A percentile compares a stretch with the other conserved stretches of the same genome.
Conservation (phyloP, 2,888 invertebrate species). For the Pammene fasciana region DNA sequence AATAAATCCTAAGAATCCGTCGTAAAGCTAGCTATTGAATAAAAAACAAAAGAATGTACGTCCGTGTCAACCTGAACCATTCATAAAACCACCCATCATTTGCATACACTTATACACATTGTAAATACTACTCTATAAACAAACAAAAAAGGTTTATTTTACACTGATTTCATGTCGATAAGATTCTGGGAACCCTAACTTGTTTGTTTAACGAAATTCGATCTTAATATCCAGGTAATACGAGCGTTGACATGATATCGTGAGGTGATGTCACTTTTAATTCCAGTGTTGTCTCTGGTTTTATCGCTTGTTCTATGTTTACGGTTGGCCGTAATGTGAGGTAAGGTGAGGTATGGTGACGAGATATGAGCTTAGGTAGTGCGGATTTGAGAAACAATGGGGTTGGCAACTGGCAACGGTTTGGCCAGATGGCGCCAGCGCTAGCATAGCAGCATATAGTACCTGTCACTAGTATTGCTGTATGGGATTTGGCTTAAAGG, state of each 20-base stretch:
- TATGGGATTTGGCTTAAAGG: too few species aligned
- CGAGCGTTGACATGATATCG: conserved; percentile 1
- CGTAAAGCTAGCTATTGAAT: conserved; percentile 1
- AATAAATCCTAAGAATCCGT: background rate
- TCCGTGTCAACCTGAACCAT: conserved; percentile 20
- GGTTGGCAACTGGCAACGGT: too few species aligned
- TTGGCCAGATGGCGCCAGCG: too few species aligned
- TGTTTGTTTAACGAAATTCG: conserved; percentile 2
- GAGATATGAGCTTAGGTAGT: background rate
- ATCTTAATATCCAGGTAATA: conserved; percentile 9
- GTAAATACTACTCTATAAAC: background rate
- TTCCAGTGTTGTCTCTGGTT: conserved; percentile 48
- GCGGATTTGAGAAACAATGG: background rate
- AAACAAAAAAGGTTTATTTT: conserved; percentile 10
- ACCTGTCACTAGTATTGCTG: too few species aligned
- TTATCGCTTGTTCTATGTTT: conserved; percentile 25
- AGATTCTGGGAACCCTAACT: conserved; percentile 34
- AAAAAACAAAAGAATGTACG: conserved; percentile 20
- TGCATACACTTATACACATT: conserved; percentile 2
- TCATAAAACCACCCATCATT: conserved; percentile 18
- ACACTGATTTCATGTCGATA: conserved; percentile 10
- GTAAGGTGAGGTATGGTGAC: conserved; percentile 2
- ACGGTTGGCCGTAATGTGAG: conserved; percentile 16
- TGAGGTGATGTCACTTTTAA: conserved; percentile 53
- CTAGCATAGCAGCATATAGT: too few species aligned